Conservation (phyloP, 2,888 invertebrate genomes). For the Globia sparganii region DNA sequence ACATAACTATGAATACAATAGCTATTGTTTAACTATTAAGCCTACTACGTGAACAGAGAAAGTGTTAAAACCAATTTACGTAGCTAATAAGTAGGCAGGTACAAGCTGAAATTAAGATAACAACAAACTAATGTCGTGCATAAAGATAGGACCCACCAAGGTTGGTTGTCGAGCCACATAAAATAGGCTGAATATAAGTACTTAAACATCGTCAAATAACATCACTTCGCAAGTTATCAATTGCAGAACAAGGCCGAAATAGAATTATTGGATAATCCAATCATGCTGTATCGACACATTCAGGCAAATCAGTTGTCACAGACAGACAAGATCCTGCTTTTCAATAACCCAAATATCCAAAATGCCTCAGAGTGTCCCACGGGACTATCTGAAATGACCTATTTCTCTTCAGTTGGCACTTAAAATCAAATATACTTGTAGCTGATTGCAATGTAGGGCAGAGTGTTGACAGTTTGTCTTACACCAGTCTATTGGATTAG, state of each 20-base stretch:
- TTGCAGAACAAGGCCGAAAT: background rate
- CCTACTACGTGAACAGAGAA: background rate
- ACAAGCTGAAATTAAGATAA: slow-evolving; percentile 1
- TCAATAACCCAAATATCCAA: slow-evolving; percentile 58
- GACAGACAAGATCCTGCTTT: slow-evolving; percentile 46
- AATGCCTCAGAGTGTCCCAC: slow-evolving; percentile 48
- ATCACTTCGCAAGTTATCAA: background rate
- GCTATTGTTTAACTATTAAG: slow-evolving; percentile 6
- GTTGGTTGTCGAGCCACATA: background rate
- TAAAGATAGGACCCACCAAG: background rate
- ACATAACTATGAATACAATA: slow-evolving; percentile 1
- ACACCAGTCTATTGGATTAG: slow-evolving; percentile 55
- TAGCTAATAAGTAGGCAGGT: background rate
- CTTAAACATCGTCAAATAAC: background rate
- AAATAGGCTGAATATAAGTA: background rate
- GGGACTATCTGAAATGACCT: slow-evolving; percentile 49
- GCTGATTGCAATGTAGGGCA: slow-evolving; percentile 49
- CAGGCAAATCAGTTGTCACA: slow-evolving; percentile 10
- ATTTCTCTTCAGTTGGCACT: slow-evolving; percentile 46
- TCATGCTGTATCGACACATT: background rate
- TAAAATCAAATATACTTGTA: slow-evolving; percentile 45
- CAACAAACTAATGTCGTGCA: background rate
- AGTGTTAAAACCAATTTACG: slow-evolving; percentile 13
- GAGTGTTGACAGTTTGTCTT: slow-evolving; percentile 57
- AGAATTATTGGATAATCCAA: background rate